phyloP scores from a whole-genome alignment of 2,888 invertebrate genomes.

The Sclerodermus sp. region DNA sequence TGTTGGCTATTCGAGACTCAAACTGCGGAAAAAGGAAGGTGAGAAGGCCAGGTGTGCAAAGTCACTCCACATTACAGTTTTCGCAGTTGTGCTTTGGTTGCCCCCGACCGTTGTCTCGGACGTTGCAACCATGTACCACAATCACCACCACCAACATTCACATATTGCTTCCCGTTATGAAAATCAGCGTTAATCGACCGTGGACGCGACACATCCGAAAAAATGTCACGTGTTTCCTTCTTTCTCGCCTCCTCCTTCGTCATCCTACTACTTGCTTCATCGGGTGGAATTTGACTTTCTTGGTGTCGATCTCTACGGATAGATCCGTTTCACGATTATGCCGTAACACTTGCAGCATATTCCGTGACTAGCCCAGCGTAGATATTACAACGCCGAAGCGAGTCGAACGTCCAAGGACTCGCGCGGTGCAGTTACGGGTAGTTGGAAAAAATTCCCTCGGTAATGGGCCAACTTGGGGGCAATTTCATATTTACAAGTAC shows the following conservation, averaged over 20 bases:
- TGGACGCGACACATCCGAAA: no score
- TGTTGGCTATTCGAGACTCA: slow-evolving; percentile 4
- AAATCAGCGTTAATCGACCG: no score
- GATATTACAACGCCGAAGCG: slow-evolving; percentile 7
- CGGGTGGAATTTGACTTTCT: no score
- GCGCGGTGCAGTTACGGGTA: no score
- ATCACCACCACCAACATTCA: no score
- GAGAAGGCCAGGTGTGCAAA: slow-evolving; percentile 14
- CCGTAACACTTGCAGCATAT: slow-evolving; percentile 11
- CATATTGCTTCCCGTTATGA: no score
- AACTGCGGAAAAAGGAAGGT: slow-evolving; percentile 13
- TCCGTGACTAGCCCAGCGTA: slow-evolving; percentile 1
- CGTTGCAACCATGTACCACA: neutral
- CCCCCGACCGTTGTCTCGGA: neutral
- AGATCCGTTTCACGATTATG: slow-evolving; percentile 19
- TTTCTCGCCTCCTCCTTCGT: no score
- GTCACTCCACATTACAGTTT: slow-evolving; percentile 14
- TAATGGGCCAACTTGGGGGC: no score
- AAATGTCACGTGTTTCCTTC: no score
- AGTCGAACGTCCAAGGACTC: slow-evolving; percentile 20
- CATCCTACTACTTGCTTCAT: no score
- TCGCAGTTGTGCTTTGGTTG: slow-evolving; percentile 13
- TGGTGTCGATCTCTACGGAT: neutral
- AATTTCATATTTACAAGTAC: no score
- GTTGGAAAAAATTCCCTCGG: no score